Percentiles rank a stretch among this genome's conserved stretches.
phyloP scores from a whole-genome alignment of 2,113 vertebrate species.

The Chascanopsetta lugubris region DNA sequence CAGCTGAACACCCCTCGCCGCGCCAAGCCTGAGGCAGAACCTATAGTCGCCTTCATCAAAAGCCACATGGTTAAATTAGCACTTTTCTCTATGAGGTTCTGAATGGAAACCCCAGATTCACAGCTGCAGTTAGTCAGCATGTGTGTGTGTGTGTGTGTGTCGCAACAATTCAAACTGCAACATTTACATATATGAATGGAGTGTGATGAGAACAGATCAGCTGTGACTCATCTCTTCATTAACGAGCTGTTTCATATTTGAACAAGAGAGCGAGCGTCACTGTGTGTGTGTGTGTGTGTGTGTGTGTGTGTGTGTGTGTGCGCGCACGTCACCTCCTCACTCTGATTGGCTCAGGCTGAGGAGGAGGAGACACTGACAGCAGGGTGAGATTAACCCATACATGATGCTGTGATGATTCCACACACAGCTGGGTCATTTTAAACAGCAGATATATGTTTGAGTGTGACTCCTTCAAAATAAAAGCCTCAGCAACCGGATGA shows the following conservation, averaged over 20 bases:
- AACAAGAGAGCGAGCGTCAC: constrained; percentile 15
- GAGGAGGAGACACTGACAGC: constrained; percentile 8
- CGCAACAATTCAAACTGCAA: constrained; percentile 4
- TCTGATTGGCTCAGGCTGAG: constrained; percentile 6
- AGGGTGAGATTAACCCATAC: background rate
- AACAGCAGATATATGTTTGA: too few relatives aligned
- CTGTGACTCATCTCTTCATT: constrained; percentile 52
- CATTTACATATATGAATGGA: constrained; percentile 11
- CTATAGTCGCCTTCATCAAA: too few relatives aligned
- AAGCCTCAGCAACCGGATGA: too few relatives aligned
- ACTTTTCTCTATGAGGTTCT: background rate
- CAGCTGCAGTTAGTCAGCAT: background rate
- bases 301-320: too few relatives aligned
- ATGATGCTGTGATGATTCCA: background rate
- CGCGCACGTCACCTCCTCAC: background rate
- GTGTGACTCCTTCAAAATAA: too few relatives aligned
- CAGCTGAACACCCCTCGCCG: too few relatives aligned
- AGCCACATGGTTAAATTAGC: too few relatives aligned
- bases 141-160: constrained; percentile 2
- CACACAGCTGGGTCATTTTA: too few relatives aligned
- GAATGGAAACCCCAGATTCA: background rate
- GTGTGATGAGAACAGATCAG: constrained; percentile 14
- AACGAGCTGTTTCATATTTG: background rate
- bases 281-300: too few relatives aligned
- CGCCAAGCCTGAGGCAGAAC: too few relatives aligned